phyloP scores from a whole-genome alignment of 2,113 vertebrate species.

The Zingel zingel region DNA sequence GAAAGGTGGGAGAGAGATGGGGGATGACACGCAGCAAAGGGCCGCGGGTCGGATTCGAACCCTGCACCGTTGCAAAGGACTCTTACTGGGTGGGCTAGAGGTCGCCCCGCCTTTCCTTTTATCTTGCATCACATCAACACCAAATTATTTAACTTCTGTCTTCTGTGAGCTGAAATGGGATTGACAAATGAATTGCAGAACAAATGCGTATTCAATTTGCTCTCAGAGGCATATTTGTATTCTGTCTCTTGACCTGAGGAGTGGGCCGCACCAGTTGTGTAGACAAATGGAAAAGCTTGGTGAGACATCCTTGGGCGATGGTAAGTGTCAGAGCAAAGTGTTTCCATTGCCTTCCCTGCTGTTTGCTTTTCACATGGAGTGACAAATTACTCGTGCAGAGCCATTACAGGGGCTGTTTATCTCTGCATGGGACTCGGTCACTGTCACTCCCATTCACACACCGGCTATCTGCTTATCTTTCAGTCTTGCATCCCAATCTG shows the following conservation, averaged over 20 bases:
- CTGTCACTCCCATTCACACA: slow-evolving; percentile 61
- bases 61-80: too few relatives aligned
- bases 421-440: slow-evolving; percentile 65
- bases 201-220: neutral
- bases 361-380: slow-evolving; percentile 71
- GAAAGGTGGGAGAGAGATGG: too few relatives aligned
- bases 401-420: slow-evolving; percentile 72
- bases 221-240: slow-evolving; percentile 2
- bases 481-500: slow-evolving; percentile 29
- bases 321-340: slow-evolving; percentile 63
- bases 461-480: slow-evolving; percentile 62
- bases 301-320: slow-evolving; percentile 55
- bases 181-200: neutral
- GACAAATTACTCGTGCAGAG: slow-evolving; percentile 75
- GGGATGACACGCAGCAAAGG: too few relatives aligned
- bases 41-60: too few relatives aligned
- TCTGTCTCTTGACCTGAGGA: slow-evolving; percentile 38
- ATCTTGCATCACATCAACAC: neutral
- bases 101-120: too few relatives aligned
- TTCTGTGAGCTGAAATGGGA: neutral
- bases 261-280: slow-evolving; percentile 25
- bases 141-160: neutral
- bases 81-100: too few relatives aligned
- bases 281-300: slow-evolving; percentile 49
- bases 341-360: slow-evolving; percentile 51